Conservation (phyloP, 2,797 vertebrate genomes). For the Taeniopygia guttata region DNA sequence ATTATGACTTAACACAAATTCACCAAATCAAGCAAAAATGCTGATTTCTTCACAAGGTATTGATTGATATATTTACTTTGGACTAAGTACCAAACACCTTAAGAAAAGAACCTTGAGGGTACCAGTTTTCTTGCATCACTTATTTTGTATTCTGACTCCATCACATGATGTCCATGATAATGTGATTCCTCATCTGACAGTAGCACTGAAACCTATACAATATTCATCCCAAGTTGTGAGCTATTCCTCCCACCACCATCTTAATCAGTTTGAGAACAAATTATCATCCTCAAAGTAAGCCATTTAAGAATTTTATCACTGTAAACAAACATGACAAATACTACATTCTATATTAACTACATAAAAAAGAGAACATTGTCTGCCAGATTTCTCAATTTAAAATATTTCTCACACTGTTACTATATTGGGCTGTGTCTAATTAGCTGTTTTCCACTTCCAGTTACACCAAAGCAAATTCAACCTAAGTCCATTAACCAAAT, state of each 20-base stretch:
- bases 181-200: background rate
- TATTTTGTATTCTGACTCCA: background rate
- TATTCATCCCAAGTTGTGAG: background rate
- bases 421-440: background rate
- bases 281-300: background rate
- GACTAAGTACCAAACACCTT: background rate
- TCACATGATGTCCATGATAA: background rate
- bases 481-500: background rate
- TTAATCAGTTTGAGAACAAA: background rate
- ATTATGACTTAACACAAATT: background rate
- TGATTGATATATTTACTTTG: background rate
- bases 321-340: conserved; percentile 24
- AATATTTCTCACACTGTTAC: conserved; percentile 12
- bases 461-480: conserved; percentile 2
- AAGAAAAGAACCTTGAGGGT: background rate
- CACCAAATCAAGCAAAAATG: background rate
- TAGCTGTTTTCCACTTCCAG: background rate
- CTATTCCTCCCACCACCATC: background rate
- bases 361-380: background rate
- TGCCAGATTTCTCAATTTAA: conserved; percentile 45
- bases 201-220: background rate
- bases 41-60: background rate
- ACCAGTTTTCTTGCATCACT: background rate
- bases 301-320: background rate
- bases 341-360: background rate